Percentiles rank a stretch among this genome's conserved stretches.
phyloP scores from a whole-genome alignment of 2,113 vertebrate species.

The Dermatemys mawii region DNA sequence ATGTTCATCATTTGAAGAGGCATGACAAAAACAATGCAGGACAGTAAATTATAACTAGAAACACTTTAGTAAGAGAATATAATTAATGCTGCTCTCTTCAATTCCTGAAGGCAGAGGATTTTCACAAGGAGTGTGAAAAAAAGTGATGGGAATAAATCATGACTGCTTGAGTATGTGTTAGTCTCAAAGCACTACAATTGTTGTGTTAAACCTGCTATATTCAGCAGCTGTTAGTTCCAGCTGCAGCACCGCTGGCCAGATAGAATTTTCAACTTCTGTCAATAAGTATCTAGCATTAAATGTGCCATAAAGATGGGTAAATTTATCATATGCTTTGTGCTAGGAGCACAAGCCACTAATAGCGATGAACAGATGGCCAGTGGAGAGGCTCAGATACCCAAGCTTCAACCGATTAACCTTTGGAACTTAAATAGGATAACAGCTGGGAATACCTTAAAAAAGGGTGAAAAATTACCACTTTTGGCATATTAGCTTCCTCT shows the following conservation, averaged over 20 bases:
- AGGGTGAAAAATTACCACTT: background rate
- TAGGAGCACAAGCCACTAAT: background rate
- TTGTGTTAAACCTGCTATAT: background rate
- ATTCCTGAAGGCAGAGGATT: background rate
- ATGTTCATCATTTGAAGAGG: background rate
- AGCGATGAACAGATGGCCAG: background rate
- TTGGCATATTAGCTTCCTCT: background rate
- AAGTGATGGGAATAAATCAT: background rate
- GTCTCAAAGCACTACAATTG: background rate
- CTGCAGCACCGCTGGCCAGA: background rate
- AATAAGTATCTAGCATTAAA: background rate
- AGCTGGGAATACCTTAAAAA: conserved; percentile 1
- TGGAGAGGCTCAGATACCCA: background rate
- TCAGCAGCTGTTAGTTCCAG: background rate
- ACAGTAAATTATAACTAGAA: background rate
- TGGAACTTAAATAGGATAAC: conserved; percentile 60
- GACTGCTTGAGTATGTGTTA: background rate
- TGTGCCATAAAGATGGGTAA: background rate
- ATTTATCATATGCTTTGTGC: background rate
- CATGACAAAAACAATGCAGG: background rate
- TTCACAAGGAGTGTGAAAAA: background rate
- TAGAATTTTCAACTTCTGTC: background rate
- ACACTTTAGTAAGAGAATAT: background rate
- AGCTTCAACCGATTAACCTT: background rate
- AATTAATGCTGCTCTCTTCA: background rate